Percentiles rank a stretch among this genome's conserved stretches.
Conservation (phyloP, 1,140 invertebrate species). For the Macrostomum lignano region DNA sequence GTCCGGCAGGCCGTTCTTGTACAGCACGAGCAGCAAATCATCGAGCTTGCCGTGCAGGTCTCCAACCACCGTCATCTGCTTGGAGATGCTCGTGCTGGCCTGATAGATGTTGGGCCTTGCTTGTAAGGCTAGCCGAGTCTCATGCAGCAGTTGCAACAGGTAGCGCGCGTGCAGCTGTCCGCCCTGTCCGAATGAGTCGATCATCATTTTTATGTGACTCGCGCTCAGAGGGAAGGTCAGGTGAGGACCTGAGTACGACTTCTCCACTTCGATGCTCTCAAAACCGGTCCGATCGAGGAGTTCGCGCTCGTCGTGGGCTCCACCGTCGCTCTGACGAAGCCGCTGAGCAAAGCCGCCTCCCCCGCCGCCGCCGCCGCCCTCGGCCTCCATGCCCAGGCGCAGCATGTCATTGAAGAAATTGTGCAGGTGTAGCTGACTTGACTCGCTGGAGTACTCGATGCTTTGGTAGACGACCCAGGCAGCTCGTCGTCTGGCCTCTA, state of each 20-base stretch:
- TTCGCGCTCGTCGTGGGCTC: too few species aligned
- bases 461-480: slow-evolving; percentile 77
- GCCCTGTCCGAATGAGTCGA: too few species aligned
- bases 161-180: too few species aligned
- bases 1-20: slow-evolving; percentile 53
- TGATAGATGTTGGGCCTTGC: slow-evolving; percentile 48
- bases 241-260: slow-evolving; percentile 40
- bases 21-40: slow-evolving; percentile 56
- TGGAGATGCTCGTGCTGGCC: slow-evolving; percentile 45
- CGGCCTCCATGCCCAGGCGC: slow-evolving; percentile 10
- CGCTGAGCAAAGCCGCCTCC: slow-evolving; percentile 10
- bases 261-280: too few species aligned
- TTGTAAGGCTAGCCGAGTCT: slow-evolving; percentile 39
- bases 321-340: slow-evolving; percentile 7
- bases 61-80: slow-evolving; percentile 61
- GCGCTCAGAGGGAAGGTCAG: slow-evolving; percentile 43
- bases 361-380: slow-evolving; percentile 10
- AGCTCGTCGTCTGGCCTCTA: slow-evolving; percentile 51
- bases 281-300: too few species aligned
- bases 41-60: slow-evolving; percentile 69
- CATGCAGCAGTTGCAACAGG: too few species aligned
- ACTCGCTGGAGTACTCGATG: slow-evolving; percentile 67
- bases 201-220: slow-evolving; percentile 46
- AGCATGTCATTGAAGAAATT: slow-evolving; percentile 61
- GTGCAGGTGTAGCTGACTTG: slow-evolving; percentile 65